Base-by-base conservation (phyloP, 1,140 invertebrate genomes). In the Meloidogyne chitwoodi region DNA sequence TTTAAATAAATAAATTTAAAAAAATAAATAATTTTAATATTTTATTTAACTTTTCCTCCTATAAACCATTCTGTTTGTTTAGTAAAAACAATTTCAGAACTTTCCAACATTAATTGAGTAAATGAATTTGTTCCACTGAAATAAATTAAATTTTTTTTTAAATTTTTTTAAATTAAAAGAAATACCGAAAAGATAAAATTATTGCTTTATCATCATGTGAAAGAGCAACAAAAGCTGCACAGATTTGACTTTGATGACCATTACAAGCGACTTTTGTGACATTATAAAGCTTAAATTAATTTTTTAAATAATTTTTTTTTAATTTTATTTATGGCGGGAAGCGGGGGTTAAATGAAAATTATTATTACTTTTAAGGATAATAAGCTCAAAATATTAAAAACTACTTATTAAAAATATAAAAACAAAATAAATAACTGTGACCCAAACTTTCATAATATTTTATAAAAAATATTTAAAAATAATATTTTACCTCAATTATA, bases 211-310 rank as follows among this genome's bases (percentile, higher is more conserved):
- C 66, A n/a, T 56, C 38, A 22, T 73, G 75, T 10, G 76, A 74
- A 11, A 80, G 31, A 24, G 75, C 81, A 29, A 78, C 75, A 67
- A 76, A 83, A 65, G 73, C 82, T 26, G 81, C 70, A 75, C 82
- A 83, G 11, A 79, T 71, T 24, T 79, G 73, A 69, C 70, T 68
- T n/a, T 24, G 1, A 63, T 72, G 48, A 6, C 65, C 26, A 61
- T 83, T 74, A 72, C 80, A 81, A 34, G 69, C 62, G 0, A 75
- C 67, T 64, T 63, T 12, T 4, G 27, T 26, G 19, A 63, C 24
- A 56, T 64, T 61, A 24, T 56, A 56, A 2, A 73, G 56, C 71
- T 73, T 22, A 24, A 72, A 73, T 38, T 1, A 38, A 16, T 0
- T 5, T 8, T 26, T 14, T 65, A 16, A 16, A 19, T n/a, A n/a